A percentile compares a stretch with the other conserved stretches of the same genome.
Evolutionary conservation across 1,140 invertebrate species (phyloP).

Genomic region (Limonius californicus): DNA sequence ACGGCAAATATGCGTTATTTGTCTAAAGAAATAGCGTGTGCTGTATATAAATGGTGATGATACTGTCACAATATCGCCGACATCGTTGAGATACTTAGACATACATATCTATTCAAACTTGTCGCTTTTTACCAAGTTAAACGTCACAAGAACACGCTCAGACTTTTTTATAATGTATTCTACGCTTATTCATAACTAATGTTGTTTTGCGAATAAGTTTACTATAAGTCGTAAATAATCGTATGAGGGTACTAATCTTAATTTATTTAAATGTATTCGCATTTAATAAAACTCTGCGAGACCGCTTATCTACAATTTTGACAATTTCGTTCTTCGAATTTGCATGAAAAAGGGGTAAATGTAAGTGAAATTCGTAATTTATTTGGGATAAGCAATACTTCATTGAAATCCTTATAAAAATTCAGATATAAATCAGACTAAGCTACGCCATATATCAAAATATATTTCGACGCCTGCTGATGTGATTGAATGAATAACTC

Average conservation of each 20-base stretch:
- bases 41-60: neutral
- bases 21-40: neutral
- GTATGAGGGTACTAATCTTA: neutral
- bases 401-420: conserved; percentile 10
- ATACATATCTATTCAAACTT: neutral
- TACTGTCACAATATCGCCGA: neutral
- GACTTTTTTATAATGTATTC: too few relatives aligned
- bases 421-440: conserved; percentile 1
- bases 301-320: too few relatives aligned
- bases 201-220: too few relatives aligned
- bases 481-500: neutral
- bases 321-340: too few relatives aligned
- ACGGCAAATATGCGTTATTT: neutral
- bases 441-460: neutral
- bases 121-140: neutral
- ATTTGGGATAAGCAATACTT: conserved; percentile 1
- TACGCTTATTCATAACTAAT: too few relatives aligned
- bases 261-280: neutral
- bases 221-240: neutral
- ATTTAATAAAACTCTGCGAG: too few relatives aligned
- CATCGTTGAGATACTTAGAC: neutral
- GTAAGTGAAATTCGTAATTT: too few relatives aligned
- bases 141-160: too few relatives aligned
- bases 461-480: neutral
- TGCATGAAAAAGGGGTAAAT: too few relatives aligned